Evolutionary conservation across 2,888 invertebrate species (phyloP), one percentile per base, ranked within the genome.

Genomic region (Griposia aprilina): DNA sequence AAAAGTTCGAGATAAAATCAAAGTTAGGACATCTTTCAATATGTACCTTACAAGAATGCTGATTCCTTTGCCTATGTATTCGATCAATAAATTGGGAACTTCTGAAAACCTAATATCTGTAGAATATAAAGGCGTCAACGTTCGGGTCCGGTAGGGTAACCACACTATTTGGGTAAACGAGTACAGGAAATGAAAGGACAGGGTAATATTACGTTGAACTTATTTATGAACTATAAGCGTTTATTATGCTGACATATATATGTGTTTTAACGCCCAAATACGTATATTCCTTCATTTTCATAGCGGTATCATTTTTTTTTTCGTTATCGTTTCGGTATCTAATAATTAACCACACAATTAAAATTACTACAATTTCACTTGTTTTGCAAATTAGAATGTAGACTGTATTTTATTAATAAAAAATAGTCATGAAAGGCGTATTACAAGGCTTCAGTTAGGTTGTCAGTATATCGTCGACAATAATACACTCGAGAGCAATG

Each of bases 41-140:
- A 57, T 63, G 71, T 77, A 84, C 80, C 79, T 82, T 71, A 76
- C 82, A 76, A 75, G 80, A 87, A 85, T 85, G 77, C 79, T 83
- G 80, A 88, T 87, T 79, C 81, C 81, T 75, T 72, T 11, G 76
- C 55, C 76, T 82, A 79, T 85, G 77, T 82, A 67, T 74, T 83
- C 80, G 83, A 88, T 88, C 88, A 89, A 88, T 88, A 88, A 88
- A 89, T 86, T 86, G 75, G 74, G 82, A 89, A 88, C 84, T 88
- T 88, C 79, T 80, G 87, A 85, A 87, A 81, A 83, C 76, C 83
- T 86, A 86, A 88, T 89, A 88, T 88, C 88, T 81, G 76, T 80
- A 78, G 78, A 75, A 78, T 72, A 83, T 84, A 86, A 86, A 89
- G 79, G 74, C 89, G 82, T 86, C 84, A 82, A 81, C 84, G 75